Conservation (phyloP, 2,113 vertebrate species). For the Tyrannus savana region DNA sequence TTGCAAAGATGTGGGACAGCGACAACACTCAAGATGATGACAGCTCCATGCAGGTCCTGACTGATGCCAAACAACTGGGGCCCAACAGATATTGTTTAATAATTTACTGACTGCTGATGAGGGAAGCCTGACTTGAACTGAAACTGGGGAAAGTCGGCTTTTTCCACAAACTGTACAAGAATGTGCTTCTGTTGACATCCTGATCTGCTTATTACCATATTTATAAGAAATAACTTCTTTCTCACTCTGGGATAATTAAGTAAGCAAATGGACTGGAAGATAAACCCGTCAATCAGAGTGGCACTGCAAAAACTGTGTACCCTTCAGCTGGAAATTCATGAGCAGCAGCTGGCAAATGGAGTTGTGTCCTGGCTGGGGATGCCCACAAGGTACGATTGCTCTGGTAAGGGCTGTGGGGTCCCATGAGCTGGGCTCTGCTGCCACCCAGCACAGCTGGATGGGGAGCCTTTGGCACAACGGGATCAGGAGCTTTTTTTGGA, state of each 20-base stretch:
- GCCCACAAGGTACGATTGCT: fast-evolving
- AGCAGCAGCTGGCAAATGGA: not conserved
- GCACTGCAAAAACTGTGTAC: not conserved
- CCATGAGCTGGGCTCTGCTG: fast-evolving
- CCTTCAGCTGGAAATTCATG: not conserved
- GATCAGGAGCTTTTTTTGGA: not conserved
- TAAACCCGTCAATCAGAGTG: conserved; percentile 23
- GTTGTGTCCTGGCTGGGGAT: not conserved
- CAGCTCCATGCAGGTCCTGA: not conserved
- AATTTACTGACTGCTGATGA: not conserved
- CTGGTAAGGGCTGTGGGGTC: not conserved
- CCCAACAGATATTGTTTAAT: not conserved
- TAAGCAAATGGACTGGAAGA: conserved; percentile 55
- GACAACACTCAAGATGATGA: not conserved
- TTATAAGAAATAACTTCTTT: conserved; percentile 38
- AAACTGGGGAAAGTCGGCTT: not conserved
- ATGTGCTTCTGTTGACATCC: conserved; percentile 17
- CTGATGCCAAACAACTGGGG: not conserved
- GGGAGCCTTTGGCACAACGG: not conserved
- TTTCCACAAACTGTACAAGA: not conserved
- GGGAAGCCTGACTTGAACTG: not conserved
- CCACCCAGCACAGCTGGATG: fast-evolving
- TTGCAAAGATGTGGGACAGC: not conserved
- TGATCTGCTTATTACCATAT: conserved; percentile 15
- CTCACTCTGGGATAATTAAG: conserved; percentile 48